Evolutionary conservation across 2,113 vertebrate genomes (phyloP).

Genomic region (Lycocorax pyrrhopterus): DNA sequence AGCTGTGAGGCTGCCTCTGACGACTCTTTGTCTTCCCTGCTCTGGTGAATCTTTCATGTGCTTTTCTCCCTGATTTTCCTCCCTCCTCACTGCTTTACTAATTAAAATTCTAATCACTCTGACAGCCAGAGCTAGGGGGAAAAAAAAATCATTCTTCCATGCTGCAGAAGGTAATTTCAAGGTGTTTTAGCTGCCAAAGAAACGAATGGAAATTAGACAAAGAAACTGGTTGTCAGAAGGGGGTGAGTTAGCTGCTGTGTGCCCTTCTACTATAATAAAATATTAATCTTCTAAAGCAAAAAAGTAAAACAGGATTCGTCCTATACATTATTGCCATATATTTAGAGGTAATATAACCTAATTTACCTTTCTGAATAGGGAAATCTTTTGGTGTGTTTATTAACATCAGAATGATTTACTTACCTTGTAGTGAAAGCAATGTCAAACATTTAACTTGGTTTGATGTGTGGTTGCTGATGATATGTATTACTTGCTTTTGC

Average conservation of each 20-base stretch:
- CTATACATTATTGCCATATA: background rate
- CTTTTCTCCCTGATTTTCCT: conserved; percentile 56
- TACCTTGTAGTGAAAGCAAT: background rate
- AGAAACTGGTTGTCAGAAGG: conserved; percentile 63
- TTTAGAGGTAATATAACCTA: background rate
- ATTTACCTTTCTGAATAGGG: background rate
- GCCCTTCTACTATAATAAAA: conserved; percentile 42
- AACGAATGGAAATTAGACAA: conserved; percentile 72
- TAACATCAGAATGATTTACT: conserved; percentile 31
- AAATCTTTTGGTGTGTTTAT: conserved; percentile 21
- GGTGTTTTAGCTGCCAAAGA: conserved; percentile 77
- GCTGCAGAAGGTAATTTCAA: conserved; percentile 79
- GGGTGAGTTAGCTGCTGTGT: conserved; percentile 54
- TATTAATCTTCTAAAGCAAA: conserved; percentile 35
- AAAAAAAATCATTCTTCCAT: conserved; percentile 66
- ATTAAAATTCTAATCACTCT: conserved; percentile 85
- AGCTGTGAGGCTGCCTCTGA: conserved; percentile 11
- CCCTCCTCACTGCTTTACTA: conserved; percentile 66
- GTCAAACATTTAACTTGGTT: conserved; percentile 44
- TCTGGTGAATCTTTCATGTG: conserved; percentile 66
- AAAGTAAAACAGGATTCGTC: background rate
- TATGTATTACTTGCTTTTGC: background rate
- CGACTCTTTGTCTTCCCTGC: conserved; percentile 64
- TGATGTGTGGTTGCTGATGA: conserved; percentile 22
- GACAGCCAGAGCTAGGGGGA: conserved; percentile 58